phyloP scores from a whole-genome alignment of 2,113 vertebrate species.

The Microtus pennsylvanicus region DNA sequence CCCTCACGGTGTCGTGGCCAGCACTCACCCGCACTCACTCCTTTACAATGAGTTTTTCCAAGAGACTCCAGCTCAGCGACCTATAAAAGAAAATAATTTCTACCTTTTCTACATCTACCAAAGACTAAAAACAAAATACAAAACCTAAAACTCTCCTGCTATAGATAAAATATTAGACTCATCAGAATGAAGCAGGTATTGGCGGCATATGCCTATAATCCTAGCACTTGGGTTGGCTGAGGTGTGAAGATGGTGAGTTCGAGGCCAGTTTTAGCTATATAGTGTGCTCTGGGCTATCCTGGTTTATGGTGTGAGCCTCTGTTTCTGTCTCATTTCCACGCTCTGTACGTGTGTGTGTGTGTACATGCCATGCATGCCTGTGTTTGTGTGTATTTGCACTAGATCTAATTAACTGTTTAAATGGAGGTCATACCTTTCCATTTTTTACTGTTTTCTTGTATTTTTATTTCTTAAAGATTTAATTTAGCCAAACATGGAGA shows the following conservation, averaged over 20 bases:
- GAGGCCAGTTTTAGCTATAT: too few relatives aligned
- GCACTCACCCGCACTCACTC: neutral
- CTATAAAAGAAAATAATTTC: conserved; percentile 40
- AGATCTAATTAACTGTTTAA: conserved; percentile 63
- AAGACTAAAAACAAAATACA: conserved; percentile 27
- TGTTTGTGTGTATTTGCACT: neutral
- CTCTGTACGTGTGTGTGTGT: neutral
- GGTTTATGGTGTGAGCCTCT: neutral
- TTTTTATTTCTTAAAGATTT: neutral
- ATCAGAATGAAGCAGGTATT: neutral
- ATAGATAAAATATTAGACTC: conserved; percentile 62
- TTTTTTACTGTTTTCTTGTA: neutral
- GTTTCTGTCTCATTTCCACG: too few relatives aligned
- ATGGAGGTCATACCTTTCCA: neutral
- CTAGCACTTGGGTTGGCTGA: neutral
- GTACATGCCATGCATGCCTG: too few relatives aligned
- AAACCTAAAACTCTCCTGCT: neutral
- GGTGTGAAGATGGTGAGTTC: neutral
- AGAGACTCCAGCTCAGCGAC: conserved; percentile 2
- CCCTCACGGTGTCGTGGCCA: rapidly evolving
- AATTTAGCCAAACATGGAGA: neutral
- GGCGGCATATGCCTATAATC: neutral
- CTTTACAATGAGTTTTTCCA: neutral
- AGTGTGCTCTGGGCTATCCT: neutral
- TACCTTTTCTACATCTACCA: neutral